A percentile compares a stretch with the other conserved stretches of the same genome.
phyloP scores from a whole-genome alignment of 1,140 invertebrate genomes.

The Periplaneta americana region DNA sequence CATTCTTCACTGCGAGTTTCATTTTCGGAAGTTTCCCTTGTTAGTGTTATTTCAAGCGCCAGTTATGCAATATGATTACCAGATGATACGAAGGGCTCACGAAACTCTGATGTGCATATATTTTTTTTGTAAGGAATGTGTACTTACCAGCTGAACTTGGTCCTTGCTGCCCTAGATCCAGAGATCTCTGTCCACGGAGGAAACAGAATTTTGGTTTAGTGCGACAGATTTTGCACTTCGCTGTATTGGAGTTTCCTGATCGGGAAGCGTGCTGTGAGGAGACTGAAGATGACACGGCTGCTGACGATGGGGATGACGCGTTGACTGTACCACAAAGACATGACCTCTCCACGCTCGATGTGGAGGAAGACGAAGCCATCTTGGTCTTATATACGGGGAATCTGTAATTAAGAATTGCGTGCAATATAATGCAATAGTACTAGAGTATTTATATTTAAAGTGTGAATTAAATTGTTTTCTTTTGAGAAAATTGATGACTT shows the following conservation, averaged over 20 bases:
- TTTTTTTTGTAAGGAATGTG: no score
- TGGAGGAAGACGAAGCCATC: constrained; percentile 1
- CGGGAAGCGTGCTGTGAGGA: constrained; percentile 28
- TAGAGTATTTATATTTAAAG: no score
- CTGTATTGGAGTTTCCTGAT: constrained; percentile 42
- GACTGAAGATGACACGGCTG: neutral
- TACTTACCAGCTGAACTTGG: neutral
- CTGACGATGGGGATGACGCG: neutral
- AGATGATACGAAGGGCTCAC: no score
- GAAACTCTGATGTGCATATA: no score
- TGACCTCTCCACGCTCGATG: neutral
- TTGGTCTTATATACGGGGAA: neutral
- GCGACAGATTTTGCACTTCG: constrained; percentile 15
- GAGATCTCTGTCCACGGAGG: constrained; percentile 4
- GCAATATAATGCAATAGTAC: no score
- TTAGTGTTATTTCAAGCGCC: no score
- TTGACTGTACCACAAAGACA: constrained; percentile 5
- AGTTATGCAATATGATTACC: no score
- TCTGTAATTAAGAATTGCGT: neutral
- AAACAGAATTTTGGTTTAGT: constrained; percentile 13
- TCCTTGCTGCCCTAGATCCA: constrained; percentile 2
- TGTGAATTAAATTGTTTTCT: no score
- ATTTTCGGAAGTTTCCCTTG: no score
- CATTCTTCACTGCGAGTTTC: no score
- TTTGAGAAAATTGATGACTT: no score